Conservation (phyloP, 1,140 invertebrate species). For the Yoshiicerus persimilis region DNA sequence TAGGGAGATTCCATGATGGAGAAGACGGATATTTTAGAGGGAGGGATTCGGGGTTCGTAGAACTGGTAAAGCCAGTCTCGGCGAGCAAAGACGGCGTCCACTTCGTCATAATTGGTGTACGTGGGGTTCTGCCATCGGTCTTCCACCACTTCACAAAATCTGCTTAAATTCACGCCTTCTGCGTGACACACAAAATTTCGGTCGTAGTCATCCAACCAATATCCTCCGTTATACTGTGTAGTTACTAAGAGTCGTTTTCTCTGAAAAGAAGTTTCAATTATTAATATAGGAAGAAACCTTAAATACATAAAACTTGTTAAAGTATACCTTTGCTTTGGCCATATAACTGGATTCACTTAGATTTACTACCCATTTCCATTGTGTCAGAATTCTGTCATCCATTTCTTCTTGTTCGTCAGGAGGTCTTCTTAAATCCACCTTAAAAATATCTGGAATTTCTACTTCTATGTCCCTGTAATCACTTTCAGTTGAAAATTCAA, state of each 20-base stretch:
- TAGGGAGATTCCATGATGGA: not conserved
- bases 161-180: not conserved
- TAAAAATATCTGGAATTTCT: not conserved
- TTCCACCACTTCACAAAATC: not conserved
- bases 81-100: not conserved
- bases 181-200: not conserved
- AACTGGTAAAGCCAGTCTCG: not conserved
- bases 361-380: not conserved
- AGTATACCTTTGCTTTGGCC: not conserved
- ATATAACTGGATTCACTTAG: not conserved
- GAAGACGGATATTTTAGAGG: not conserved
- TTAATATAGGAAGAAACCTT: not conserved
- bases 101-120: not conserved
- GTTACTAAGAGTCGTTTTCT: not conserved
- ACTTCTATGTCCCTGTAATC: not conserved
- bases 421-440: not conserved
- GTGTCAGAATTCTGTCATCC: not conserved
- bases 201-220: not conserved
- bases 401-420: not conserved
- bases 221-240: not conserved
- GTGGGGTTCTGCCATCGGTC: not conserved
- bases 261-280: not conserved
- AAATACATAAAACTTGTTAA: not conserved
- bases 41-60: not conserved
- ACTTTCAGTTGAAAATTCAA: no score